Base-by-base conservation (phyloP, 2,888 invertebrate species). In the Diaphora mendica region DNA sequence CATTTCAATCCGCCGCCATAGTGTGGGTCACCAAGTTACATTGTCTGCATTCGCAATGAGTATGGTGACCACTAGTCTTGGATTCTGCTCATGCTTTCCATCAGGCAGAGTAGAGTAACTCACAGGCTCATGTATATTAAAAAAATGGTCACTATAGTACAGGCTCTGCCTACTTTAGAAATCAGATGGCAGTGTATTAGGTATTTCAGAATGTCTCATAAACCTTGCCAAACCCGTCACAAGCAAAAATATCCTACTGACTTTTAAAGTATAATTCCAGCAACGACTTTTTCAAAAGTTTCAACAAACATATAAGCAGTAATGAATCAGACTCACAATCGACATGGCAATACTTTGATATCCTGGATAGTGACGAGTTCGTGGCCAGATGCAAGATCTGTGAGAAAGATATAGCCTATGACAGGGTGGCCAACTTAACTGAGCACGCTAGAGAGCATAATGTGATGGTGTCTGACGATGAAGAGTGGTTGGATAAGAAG, bases 361-460 rank as follows among this genome's bases (percentile, higher is more conserved):
- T 77, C 0, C 2, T 64, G 9, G 80, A 82, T 15, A 68, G 72
- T 0, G 82, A 82, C 7, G 68, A 77, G 11, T 82, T 76, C 13
- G 66, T 75, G 1, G 83, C 79, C 0, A 81, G 33, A 15, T 83
- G 83, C 55, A 83, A 77, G 39, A 15, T 81, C 0, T 83, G 83
- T n/a, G 59, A 67, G 0, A 65, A 11, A 7, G 66, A 33, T 4
- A 20, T 83, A 0, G 8, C 64, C 0, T 85, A 81, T 7, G 77
- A 83, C 0, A 48, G 73, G 0, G 64, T 77, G 26, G 23, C 75
- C 0, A 81, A 83, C 1, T 11, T 83, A 39, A 73, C 48, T 20
- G 70, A 69, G 0, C 83, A 83, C 33, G 30, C 79, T 0, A 55
- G 33, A 0, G 70, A 75, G 0, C 83, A 83, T 4, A 75, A 73